Evolutionary conservation across 2,888 invertebrate genomes (phyloP).

Genomic region (Tribolium freemani): DNA sequence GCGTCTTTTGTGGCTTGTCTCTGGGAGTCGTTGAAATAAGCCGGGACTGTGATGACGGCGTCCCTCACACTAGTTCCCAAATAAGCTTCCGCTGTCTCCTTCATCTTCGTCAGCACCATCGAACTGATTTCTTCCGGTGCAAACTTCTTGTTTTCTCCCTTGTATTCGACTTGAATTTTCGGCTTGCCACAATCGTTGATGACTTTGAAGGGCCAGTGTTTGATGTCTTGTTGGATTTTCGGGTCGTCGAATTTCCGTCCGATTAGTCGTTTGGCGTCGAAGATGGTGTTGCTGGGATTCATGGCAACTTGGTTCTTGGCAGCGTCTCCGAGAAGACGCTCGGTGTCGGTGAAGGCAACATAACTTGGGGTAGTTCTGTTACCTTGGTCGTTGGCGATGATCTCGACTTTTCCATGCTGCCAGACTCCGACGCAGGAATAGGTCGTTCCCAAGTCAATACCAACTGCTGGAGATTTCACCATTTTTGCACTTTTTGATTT

Average conservation of each 20-base stretch:
- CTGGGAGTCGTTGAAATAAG: conserved; percentile 66
- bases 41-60: conserved; percentile 57
- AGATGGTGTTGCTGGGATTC: conserved; percentile 81
- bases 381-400: conserved; percentile 80
- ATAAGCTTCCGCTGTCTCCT: conserved; percentile 58
- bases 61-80: conserved; percentile 75
- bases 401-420: conserved; percentile 83
- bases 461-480: conserved; percentile 71
- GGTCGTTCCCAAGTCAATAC: conserved; percentile 89
- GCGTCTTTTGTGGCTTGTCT: conserved; percentile 75
- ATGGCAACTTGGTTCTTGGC: conserved; percentile 77
- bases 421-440: conserved; percentile 91
- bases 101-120: conserved; percentile 72
- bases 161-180: conserved; percentile 78
- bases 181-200: conserved; percentile 77
- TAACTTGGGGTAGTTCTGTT: conserved; percentile 88
- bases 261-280: conserved; percentile 82
- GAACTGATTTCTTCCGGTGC: conserved; percentile 81
- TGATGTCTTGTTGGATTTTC: conserved; percentile 84
- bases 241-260: conserved; percentile 83
- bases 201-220: conserved; percentile 88
- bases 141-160: conserved; percentile 76
- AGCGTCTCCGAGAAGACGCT: conserved; percentile 78
- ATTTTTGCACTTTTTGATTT: conserved; percentile 16
- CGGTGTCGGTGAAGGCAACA: conserved; percentile 80